Evolutionary conservation across 2,113 vertebrate species (phyloP), one percentile per base, ranked within the genome.

Genomic region (Pelecanoides urinatrix): DNA sequence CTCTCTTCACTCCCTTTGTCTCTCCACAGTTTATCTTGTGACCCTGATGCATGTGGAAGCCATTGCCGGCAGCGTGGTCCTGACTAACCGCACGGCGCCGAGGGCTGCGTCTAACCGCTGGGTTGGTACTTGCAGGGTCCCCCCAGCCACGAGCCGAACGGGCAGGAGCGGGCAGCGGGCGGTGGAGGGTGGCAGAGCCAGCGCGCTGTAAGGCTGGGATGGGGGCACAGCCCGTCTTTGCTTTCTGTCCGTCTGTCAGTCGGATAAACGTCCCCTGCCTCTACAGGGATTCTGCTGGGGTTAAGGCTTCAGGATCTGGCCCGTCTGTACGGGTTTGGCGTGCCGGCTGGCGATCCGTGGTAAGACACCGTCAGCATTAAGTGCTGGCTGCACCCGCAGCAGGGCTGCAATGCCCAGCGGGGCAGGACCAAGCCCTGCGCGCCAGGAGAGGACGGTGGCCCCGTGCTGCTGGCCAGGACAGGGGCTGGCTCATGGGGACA

Each of bases 31-130:
- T 82, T 26, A 4, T 49, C 83, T 81, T 36, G 88, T 92, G 91
- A 68, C 92, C 27, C 27, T 45, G 92, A 23, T 97, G 95, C 96
- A 96, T 95, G 97, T 6, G 45, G 92, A 90, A 91, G 86, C 72
- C 1, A 0, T 5, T 80, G 85, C 88, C 11, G 20, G 71, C 78
- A 92, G 81, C 20, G 77, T 63, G 86, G 73, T 27, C 95, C 79
- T 12, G 49, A 94, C 90, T 95, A 95, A 96, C 95, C 4, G 23
- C 86, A 90, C 30, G 23, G 84, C 2, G 2, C 85, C 18, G 7
- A 29, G 89, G 79, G 87, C 91, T 50, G 67, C 1, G 1, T 58
- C 70, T 62, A 36, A n/a, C 93, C 1, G 1, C 25, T 3, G 32
- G 55, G 44, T 44, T 9, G 87, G 80, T 63, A 19, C 77, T 34